Evolutionary conservation across 2,113 vertebrate species (phyloP).

Genomic region (Anguilla japonica): DNA sequence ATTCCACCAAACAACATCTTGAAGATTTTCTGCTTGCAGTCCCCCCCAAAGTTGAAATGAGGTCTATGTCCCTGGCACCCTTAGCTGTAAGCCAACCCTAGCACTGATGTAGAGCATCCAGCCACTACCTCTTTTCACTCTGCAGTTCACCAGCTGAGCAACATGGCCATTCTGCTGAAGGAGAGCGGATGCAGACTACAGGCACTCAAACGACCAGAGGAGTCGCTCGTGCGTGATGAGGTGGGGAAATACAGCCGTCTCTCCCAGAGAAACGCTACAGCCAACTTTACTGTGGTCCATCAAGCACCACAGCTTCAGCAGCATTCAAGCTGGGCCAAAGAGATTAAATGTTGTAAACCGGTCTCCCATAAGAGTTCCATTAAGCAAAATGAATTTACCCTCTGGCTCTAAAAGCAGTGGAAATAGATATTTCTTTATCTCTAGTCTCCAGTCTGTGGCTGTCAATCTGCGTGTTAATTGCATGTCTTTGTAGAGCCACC

Average conservation of each 20-base stretch:
- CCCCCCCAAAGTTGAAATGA: too few relatives aligned
- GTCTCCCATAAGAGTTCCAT: background rate
- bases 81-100: too few relatives aligned
- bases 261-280: too few relatives aligned
- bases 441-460: background rate
- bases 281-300: too few relatives aligned
- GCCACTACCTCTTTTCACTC: background rate
- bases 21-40: too few relatives aligned
- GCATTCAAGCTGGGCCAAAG: background rate
- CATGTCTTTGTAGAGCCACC: background rate
- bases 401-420: background rate
- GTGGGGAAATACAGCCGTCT: too few relatives aligned
- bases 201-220: background rate
- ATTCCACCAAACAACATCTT: too few relatives aligned
- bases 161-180: background rate
- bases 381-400: background rate
- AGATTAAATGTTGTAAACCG: background rate
- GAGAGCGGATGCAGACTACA: background rate
- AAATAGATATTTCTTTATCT: background rate
- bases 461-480: background rate
- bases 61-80: too few relatives aligned
- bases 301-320: too few relatives aligned
- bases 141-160: background rate
- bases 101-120: background rate
- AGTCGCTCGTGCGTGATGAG: background rate